Conservation (phyloP, 1,140 invertebrate species). For the Camponotus pennsylvanicus region DNA sequence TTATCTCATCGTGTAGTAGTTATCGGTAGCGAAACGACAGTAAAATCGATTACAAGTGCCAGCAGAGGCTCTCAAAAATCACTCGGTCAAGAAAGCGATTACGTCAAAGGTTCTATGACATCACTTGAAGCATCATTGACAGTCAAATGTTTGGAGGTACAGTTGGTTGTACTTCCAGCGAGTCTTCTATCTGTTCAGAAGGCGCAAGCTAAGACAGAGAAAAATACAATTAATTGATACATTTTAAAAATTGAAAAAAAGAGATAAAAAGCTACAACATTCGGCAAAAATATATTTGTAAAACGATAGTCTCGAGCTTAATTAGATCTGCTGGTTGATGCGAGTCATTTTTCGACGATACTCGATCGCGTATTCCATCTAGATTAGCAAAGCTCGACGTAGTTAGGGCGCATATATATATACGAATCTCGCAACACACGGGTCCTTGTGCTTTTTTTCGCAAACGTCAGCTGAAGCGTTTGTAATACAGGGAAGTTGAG, state of each 20-base stretch:
- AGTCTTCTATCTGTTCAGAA: neutral
- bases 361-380: neutral
- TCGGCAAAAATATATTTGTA: neutral
- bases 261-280: neutral
- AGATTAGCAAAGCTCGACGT: neutral
- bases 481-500: conserved; percentile 26
- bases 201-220: neutral
- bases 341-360: neutral
- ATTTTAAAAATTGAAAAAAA: neutral
- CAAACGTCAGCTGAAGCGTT: conserved; percentile 78
- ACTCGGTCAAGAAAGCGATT: conserved; percentile 63
- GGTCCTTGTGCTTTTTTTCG: conserved; percentile 79
- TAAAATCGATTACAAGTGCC: conserved; percentile 70
- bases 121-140: conserved; percentile 65
- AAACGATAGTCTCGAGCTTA: no score
- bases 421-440: conserved; percentile 66
- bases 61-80: conserved; percentile 53
- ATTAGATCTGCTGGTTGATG: neutral
- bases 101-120: conserved; percentile 75
- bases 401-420: conserved; percentile 53
- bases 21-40: conserved; percentile 37
- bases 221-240: no score
- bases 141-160: conserved; percentile 27
- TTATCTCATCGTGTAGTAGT: conserved; percentile 30
- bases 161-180: neutral